A percentile compares a stretch with the other conserved stretches of the same genome.
Evolutionary conservation across 2,797 vertebrate genomes (phyloP).

Genomic region (Eleutherodactylus coqui): DNA sequence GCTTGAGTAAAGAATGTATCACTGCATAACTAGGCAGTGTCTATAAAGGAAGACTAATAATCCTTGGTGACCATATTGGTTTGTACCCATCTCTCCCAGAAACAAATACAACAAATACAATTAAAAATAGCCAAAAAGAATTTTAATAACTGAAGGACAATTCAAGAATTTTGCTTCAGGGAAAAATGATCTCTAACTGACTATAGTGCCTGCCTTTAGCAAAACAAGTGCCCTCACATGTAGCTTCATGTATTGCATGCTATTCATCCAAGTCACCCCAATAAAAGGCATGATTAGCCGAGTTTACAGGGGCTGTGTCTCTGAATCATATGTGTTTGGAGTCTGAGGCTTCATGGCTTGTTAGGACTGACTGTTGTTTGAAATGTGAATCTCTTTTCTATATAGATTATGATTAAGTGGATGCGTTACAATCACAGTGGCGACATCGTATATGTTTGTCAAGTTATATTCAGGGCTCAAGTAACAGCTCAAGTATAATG

Average conservation of each 20-base stretch:
- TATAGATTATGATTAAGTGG: slow-evolving; percentile 32
- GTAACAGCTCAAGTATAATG: slow-evolving; percentile 40
- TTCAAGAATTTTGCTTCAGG: neutral
- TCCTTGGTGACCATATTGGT: neutral
- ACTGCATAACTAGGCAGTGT: too few relatives aligned
- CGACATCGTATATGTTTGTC: slow-evolving; percentile 45
- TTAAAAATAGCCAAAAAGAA: neutral
- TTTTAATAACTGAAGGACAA: neutral
- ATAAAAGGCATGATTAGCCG: slow-evolving; percentile 33
- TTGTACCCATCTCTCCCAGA: too few relatives aligned
- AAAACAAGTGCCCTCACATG: neutral
- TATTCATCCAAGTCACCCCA: slow-evolving; percentile 21
- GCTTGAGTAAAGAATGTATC: too few relatives aligned
- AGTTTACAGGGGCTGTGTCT: neutral
- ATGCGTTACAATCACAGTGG: neutral
- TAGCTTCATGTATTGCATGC: neutral
- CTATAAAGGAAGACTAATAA: too few relatives aligned
- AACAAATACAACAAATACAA: too few relatives aligned
- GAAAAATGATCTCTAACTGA: neutral
- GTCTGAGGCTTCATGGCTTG: neutral
- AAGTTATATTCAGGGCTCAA: slow-evolving; percentile 16
- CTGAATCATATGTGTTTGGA: slow-evolving; percentile 15
- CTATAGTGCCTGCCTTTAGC: slow-evolving; percentile 13
- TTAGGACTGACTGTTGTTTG: slow-evolving; percentile 30
- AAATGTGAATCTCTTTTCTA: slow-evolving; percentile 23